A percentile compares a stretch with the other conserved stretches of the same genome.
These are phyloP conservation scores for Actenoides hombroni DNA, from an alignment of 2,113 vertebrate genomes.

Conservation along the genomic window DNA sequence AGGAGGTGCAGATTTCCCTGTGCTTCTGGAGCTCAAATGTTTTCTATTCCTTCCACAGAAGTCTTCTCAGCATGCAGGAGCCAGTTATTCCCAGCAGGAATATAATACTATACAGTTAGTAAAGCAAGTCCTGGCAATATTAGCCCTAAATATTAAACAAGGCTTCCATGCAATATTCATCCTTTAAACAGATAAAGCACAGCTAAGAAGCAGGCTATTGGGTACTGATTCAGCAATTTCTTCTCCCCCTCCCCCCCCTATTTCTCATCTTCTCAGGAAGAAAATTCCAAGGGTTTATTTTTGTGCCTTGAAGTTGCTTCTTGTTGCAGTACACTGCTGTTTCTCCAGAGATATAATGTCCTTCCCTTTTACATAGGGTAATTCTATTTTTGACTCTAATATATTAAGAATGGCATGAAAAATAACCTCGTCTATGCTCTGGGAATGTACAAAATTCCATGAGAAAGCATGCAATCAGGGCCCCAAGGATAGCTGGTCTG, in stretches of 20 bases:
- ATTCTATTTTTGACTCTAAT: conserved; percentile 42
- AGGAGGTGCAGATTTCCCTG: not conserved
- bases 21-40: not conserved
- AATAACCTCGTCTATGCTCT: not conserved
- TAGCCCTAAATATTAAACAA: not conserved
- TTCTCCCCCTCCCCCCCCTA: not conserved
- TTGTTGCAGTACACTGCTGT: not conserved
- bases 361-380: conserved; percentile 23
- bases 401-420: conserved; percentile 21
- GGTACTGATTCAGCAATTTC: not conserved
- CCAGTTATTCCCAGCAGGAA: not conserved
- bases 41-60: not conserved
- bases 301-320: conserved; percentile 12
- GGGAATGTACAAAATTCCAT: conserved; percentile 20
- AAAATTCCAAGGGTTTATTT: conserved; percentile 44
- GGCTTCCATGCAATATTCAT: not conserved
- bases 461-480: conserved; percentile 10
- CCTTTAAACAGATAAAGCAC: not conserved
- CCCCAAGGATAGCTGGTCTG: not conserved
- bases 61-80: conserved; percentile 15
- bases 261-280: not conserved
- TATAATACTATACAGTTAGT: not conserved
- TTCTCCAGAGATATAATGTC: not conserved
- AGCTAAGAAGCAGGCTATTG: not conserved
- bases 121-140: not conserved